Conservation (phyloP, 2,888 invertebrate genomes). For the Maniola hyperantus region DNA sequence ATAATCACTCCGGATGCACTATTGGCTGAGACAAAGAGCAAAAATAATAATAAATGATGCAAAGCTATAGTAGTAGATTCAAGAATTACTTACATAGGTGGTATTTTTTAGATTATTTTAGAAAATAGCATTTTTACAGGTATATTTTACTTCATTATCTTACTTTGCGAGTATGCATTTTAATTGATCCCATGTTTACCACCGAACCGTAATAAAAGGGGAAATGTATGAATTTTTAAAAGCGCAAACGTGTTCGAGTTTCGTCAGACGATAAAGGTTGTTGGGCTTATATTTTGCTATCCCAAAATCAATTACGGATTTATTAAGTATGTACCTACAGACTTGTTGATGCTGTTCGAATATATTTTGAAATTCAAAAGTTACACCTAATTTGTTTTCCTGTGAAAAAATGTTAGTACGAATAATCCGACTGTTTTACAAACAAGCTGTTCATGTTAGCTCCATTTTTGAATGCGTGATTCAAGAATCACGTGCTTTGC, state of each 20-base stretch:
- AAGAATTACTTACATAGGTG: no score
- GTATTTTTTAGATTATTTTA: no score
- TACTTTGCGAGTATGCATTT: not conserved
- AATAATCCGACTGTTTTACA: not conserved
- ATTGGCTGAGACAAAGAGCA: slow-evolving; percentile 56
- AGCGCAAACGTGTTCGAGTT: slow-evolving; percentile 1
- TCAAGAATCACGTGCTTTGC: no score
- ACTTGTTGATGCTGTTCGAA: not conserved
- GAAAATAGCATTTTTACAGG: not conserved
- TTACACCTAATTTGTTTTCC: not conserved
- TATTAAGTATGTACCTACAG: not conserved
- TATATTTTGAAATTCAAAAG: not conserved
- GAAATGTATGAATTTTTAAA: slow-evolving; percentile 12
- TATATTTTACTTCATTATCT: not conserved
- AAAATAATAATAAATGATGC: slow-evolving; percentile 37
- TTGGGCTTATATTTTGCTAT: slow-evolving; percentile 3
- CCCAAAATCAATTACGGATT: not conserved
- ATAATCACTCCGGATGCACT: slow-evolving; percentile 58
- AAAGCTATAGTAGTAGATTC: no score
- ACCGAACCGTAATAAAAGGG: slow-evolving; percentile 4
- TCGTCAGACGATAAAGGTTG: slow-evolving; percentile 1
- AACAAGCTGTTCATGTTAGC: not conserved
- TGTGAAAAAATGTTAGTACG: not conserved
- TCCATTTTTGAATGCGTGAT: not conserved
- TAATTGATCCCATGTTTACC: slow-evolving; percentile 4